Percentiles rank a stretch among this genome's conserved stretches.
These are phyloP conservation scores for Equus przewalskii DNA, from an alignment of 2,113 vertebrate genomes.

Conservation along the genomic window DNA sequence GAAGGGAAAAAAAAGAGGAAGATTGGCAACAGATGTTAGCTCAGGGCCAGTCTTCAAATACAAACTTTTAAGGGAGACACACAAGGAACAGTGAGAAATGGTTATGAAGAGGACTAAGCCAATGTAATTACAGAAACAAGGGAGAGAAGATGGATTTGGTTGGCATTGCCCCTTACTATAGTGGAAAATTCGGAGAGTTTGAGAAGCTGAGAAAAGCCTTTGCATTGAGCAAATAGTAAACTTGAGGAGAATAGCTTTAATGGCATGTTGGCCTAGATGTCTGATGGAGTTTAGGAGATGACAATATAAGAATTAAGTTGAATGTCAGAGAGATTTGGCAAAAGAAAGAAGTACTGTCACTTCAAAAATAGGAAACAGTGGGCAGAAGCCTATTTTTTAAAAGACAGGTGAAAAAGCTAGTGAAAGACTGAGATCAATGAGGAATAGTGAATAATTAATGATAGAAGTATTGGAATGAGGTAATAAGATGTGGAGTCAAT, in stretches of 20 bases:
- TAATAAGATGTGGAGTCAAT: not conserved
- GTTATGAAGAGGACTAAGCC: not conserved
- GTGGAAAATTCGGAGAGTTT: not conserved
- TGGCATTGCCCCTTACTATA: not conserved
- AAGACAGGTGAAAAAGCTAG: not conserved
- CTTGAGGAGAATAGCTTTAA: not conserved
- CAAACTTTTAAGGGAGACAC: not conserved
- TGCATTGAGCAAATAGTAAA: not conserved
- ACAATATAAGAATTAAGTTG: conserved; percentile 27
- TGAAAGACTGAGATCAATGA: not conserved
- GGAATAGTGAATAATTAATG: conserved; percentile 11
- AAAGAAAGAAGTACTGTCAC: not conserved
- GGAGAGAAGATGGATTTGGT: not conserved
- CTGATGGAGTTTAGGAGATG: not conserved
- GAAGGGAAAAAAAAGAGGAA: too few relatives aligned
- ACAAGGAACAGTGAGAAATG: not conserved
- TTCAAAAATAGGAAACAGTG: not conserved
- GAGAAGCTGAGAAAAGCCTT: not conserved
- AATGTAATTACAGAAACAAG: not conserved
- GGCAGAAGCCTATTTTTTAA: not conserved
- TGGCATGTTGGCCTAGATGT: not conserved
- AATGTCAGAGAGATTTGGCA: conserved; percentile 19
- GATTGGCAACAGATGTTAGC: too few relatives aligned
- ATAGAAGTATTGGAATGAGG: not conserved
- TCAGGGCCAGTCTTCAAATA: not conserved